Evolutionary conservation across 1,140 invertebrate genomes (phyloP), one percentile per base, ranked within the genome.

Genomic region (Bombus waltoni): DNA sequence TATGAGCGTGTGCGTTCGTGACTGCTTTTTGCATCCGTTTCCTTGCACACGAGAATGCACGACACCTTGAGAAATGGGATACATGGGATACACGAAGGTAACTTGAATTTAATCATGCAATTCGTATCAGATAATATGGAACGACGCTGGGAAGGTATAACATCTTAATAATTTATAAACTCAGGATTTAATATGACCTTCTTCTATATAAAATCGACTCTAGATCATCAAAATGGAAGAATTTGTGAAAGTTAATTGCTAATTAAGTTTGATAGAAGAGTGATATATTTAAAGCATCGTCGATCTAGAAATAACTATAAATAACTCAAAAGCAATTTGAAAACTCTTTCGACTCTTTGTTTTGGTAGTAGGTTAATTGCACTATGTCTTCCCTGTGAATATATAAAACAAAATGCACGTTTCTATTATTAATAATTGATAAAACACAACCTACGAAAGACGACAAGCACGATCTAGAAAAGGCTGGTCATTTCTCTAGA

Each of bases 51-150:
- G 15, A 53, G 76, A 53, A 53, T 53, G 47, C n/a, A 40, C 40
- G 28, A 53, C 81, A 53, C 68, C 57, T 44, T 79, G 53, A 85
- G 66, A 72, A 80, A 85, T 65, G 68, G 68, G 80, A 72, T 73
- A 80, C 83, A 85, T 65, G 68, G 68, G 73, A 72, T 73, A 80
- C 83, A 28, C 77, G 57, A 59, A 40, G 40, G 44, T 85, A 85
- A 80, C 62, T 72, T 47, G 38, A 62, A 72, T 79, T 71, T 79
- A 72, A 85, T 73, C 68, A 38, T 28, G 53, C 28, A 13, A 80
- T 65, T 78, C 75, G 82, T n/a, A 42, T 80, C 68, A 35, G 57
- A 13, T 5, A 8, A 11, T 32, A 8, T 11, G 40, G 25, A 40
- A 53, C 65, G n/a, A 53, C 47, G 47, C 47, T 53, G 47, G 47